Evolutionary conservation across 2,113 vertebrate genomes (phyloP).

Genomic region (Cheilinus undulatus): DNA sequence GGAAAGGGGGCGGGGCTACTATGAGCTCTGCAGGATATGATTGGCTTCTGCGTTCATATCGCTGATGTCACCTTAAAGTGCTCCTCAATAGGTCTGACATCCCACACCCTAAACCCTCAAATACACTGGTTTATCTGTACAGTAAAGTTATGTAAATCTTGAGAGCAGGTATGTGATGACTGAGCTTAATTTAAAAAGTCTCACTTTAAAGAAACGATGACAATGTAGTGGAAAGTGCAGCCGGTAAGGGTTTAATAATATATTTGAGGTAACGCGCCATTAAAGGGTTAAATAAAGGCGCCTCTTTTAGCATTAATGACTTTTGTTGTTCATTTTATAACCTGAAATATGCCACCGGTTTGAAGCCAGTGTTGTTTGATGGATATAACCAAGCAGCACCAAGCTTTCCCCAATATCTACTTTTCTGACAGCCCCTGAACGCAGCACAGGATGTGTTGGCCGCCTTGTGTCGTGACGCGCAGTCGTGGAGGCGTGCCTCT

Average conservation of each 20-base stretch:
- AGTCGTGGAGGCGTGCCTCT: constrained; percentile 70
- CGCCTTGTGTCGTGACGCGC: constrained; percentile 71
- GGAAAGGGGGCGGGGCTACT: constrained; percentile 33
- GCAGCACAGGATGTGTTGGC: constrained; percentile 46
- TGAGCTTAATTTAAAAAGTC: neutral
- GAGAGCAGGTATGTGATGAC: neutral
- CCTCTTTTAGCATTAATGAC: too few species aligned
- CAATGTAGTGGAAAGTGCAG: neutral
- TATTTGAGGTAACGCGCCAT: neutral
- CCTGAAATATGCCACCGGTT: neutral
- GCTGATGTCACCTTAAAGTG: constrained; percentile 20
- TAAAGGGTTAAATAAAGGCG: neutral
- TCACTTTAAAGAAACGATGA: neutral
- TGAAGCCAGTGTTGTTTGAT: neutral
- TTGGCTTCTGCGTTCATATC: constrained; percentile 52
- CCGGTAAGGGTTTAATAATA: neutral
- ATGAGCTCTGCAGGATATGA: constrained; percentile 17
- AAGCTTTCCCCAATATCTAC: neutral
- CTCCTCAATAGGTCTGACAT: neutral
- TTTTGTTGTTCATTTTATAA: neutral
- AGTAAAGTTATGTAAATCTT: rapidly evolving
- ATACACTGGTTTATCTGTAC: neutral
- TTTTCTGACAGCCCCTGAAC: constrained; percentile 35
- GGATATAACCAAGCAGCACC: neutral
- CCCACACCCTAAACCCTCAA: rapidly evolving